Evolutionary conservation across 2,797 vertebrate species (phyloP).

Genomic region (Hippocampus kuda): DNA sequence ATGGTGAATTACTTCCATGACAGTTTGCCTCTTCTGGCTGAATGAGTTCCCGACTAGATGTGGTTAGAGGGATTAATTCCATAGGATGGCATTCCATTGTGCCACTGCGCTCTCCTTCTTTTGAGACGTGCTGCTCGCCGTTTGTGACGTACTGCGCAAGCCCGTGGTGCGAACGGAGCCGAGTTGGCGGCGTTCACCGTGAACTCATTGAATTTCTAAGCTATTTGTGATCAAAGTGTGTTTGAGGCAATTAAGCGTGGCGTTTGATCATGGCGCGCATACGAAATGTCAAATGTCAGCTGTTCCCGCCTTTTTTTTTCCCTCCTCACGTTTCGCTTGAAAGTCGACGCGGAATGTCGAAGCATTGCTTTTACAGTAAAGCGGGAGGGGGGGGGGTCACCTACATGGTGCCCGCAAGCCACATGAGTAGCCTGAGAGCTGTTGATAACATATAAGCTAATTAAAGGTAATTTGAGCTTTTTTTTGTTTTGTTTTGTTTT

Average conservation of each 20-base stretch:
- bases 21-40: slow-evolving; percentile 21
- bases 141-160: slow-evolving; percentile 28
- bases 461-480: not conserved
- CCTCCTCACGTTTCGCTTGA: not conserved
- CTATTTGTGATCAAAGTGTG: slow-evolving; percentile 56
- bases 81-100: slow-evolving; percentile 25
- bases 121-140: slow-evolving; percentile 21
- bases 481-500: not conserved
- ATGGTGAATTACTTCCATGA: slow-evolving; percentile 10
- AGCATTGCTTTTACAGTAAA: not conserved
- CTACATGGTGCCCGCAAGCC: not conserved
- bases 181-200: slow-evolving; percentile 49
- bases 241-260: slow-evolving; percentile 46
- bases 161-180: not conserved
- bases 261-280: slow-evolving; percentile 47
- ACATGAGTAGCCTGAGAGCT: too few species aligned
- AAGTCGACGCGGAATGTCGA: not conserved
- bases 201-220: slow-evolving; percentile 55
- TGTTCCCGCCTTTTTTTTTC: slow-evolving; percentile 25
- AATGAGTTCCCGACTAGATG: slow-evolving; percentile 20
- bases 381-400: not conserved
- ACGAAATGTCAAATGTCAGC: slow-evolving; percentile 49
- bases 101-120: slow-evolving; percentile 17
- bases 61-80: slow-evolving; percentile 30
- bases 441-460: too few species aligned